Evolutionary conservation across 2,113 vertebrate species (phyloP), one percentile per base, ranked within the genome.

Genomic region (Gopherus flavomarginatus): DNA sequence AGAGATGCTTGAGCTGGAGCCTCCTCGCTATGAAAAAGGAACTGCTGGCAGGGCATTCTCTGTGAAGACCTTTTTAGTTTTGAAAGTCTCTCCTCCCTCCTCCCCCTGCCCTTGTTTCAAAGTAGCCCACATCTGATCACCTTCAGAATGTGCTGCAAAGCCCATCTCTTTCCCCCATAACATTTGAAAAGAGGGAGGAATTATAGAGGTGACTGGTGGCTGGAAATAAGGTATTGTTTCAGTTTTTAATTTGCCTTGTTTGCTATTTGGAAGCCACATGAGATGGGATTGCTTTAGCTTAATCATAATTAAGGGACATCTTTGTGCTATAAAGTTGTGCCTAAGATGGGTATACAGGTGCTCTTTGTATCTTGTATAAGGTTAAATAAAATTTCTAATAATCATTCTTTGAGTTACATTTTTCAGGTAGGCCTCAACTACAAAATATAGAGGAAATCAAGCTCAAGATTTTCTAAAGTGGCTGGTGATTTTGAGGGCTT

Each of bases 1-100:
- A 90, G 59, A 92, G 90, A 84, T 52, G 19, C 38, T 42, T 89
- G 86, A 83, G 35, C 12, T 38, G 35, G 31, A 69, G 35, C 59
- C 29, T 6, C 59, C 27, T 62, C 13, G 10, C 19, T 47, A 57
- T 29, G 35, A 56, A 47, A 57, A 35, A 79, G 78, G 35, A 84
- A 13, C 7, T 54, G 21, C 8, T 53, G 13, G 10, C 5, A 86
- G 29, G 14, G 62, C 50, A 50, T 14, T 93, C 7, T 27, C 29
- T 59, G n/a, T 35, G 26, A 86, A 59, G 47, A 85, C 1, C 47
- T 19, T 65, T 65, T 65, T 75, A 8, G 10, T 81, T 89, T 54
- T 95, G 57, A 85, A 89, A 86, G 12, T 8, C 7, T 10, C 6
- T 72, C 6, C 90, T 13, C 26, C 89, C 91, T 26, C 27, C 42